Evolutionary conservation across 1,140 invertebrate genomes (phyloP), one percentile per base, ranked within the genome.

Genomic region (Drosophila melanica): DNA sequence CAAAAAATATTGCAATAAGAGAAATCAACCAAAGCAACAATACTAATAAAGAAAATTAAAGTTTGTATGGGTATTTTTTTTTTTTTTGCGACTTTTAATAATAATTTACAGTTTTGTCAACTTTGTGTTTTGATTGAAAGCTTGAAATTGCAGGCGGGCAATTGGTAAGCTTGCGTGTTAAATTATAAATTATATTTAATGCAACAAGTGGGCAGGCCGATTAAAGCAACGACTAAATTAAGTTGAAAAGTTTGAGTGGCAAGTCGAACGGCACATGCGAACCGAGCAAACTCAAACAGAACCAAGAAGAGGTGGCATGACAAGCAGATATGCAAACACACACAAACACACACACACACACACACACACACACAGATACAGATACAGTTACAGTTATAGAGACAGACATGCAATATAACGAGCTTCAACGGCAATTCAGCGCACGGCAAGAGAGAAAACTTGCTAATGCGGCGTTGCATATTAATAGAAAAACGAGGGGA

Each of bases 391-490:
- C 23, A 72, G 20, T n/a, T 41, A 50, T 12, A 71, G 10, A 33
- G 30, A 44, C 23, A 69, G 37, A 70, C 75, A 82, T 84, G 75
- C 79, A 78, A 82, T 79, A 58, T 77, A 82, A 82, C 80, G 63
- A 76, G 66, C 76, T 76, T 82, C 66, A 84, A 82, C 75, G 30
- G 47, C 77, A 82, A 82, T 82, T 82, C 79, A 71, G 20, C 62
- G 41, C 64, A 60, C 51, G 45, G 10, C 18, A 12, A 35, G 45
- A 12, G 62, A 65, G 33, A 55, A 55, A 62, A 64, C 70, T 63
- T 73, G 75, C 79, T 75, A 81, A 82, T 82, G 53, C 53, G 51
- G 54, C 69, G 47, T 68, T 73, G 70, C 70, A 73, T 73, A 73
- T 73, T 73, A 68, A 73, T 73, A 73, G 70, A 67, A 68, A 47